phyloP scores from a whole-genome alignment of 1,140 invertebrate genomes.

The Frieseomelitta varia region DNA sequence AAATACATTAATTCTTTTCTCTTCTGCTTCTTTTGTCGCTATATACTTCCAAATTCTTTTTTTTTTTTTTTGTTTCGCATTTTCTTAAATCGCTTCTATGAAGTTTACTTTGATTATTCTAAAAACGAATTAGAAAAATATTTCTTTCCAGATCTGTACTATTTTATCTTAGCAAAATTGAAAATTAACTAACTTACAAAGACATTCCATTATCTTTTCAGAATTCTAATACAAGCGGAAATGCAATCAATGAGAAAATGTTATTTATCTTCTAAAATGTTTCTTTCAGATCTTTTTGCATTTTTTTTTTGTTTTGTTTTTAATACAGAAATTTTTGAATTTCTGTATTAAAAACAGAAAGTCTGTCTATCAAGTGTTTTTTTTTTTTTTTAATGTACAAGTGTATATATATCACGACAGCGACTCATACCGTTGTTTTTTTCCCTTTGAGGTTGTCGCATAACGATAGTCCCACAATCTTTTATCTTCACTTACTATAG shows the following conservation, averaged over 20 bases:
- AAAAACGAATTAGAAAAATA: conserved; percentile 70
- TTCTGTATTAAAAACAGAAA: no score
- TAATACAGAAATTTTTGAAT: no score
- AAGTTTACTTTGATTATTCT: conserved; percentile 56
- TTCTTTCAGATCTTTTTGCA: conserved; percentile 54
- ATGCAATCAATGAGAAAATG: conserved; percentile 57
- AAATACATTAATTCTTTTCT: conserved; percentile 33
- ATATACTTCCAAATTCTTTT: conserved; percentile 32
- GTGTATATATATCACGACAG: conserved; percentile 39
- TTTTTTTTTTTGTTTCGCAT: conserved; percentile 12
- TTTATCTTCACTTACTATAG: conserved; percentile 31
- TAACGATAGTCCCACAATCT: conserved; percentile 4
- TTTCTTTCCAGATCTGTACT: conserved; percentile 60
- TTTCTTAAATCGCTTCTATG: conserved; percentile 41
- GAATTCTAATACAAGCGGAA: conserved; percentile 59
- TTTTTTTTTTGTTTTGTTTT: not conserved
- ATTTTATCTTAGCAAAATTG: conserved; percentile 57
- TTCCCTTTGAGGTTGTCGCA: conserved; percentile 18
- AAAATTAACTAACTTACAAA: conserved; percentile 49
- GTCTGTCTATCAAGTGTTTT: conserved; percentile 67
- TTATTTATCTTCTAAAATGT: conserved; percentile 37
- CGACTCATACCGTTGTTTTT: conserved; percentile 13
- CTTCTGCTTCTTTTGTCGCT: not conserved
- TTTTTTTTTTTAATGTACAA: conserved; percentile 60
- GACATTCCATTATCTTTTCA: not conserved